phyloP scores from a whole-genome alignment of 2,797 vertebrate genomes.

The Myotis daubentonii region DNA sequence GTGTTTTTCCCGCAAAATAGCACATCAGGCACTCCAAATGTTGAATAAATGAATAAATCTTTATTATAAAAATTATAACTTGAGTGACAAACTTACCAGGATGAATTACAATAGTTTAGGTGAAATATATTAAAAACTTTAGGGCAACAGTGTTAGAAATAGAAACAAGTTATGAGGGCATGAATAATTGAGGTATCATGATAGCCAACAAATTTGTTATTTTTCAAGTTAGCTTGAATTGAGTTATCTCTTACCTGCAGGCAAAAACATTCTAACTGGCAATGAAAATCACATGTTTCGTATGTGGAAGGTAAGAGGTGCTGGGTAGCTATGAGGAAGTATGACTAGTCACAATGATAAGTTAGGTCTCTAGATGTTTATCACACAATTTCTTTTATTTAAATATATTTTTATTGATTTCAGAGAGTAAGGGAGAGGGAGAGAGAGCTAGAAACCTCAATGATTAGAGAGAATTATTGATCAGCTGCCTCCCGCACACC shows the following conservation, averaged over 20 bases:
- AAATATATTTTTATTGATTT: too few relatives aligned
- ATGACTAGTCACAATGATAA: background rate
- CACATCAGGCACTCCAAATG: background rate
- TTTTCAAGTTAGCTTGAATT: background rate
- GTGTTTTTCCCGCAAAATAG: background rate
- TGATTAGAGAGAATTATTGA: too few relatives aligned
- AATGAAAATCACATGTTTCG: background rate
- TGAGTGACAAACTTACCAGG: background rate
- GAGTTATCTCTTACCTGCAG: background rate
- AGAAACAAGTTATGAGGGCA: background rate
- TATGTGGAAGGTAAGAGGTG: background rate
- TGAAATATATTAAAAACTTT: slow-evolving; percentile 2
- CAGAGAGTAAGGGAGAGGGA: too few relatives aligned
- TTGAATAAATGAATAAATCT: background rate
- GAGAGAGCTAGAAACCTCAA: too few relatives aligned
- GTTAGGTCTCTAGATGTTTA: background rate
- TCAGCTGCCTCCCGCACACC: too few relatives aligned
- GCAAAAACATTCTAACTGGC: background rate
- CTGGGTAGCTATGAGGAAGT: background rate
- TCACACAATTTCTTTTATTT: background rate
- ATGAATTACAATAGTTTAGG: background rate
- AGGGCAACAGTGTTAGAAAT: background rate
- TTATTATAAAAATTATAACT: background rate
- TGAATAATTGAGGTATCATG: background rate
- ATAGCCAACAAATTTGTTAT: background rate